These are phyloP conservation scores for Drosophila hawaiiensis DNA, from an alignment of 2,888 invertebrate species.

Conservation along the genomic window DNA sequence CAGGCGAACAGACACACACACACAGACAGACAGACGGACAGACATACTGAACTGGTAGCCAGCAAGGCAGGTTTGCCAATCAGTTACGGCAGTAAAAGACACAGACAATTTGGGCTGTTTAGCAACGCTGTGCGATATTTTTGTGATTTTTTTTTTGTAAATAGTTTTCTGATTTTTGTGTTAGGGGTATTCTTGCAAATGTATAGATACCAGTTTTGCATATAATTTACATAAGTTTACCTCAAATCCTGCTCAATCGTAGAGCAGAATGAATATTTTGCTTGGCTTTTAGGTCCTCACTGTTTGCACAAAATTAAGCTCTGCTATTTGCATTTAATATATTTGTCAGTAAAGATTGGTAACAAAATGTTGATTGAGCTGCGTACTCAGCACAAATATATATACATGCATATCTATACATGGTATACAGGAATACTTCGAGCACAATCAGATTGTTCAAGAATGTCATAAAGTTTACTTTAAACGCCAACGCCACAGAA, in stretches of 20 bases:
- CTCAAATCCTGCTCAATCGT: background rate
- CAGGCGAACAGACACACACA: constrained; percentile 9
- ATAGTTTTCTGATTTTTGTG: constrained; percentile 32
- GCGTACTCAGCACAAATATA: constrained; percentile 43
- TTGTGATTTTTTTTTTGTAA: constrained; percentile 20
- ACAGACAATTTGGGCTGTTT: constrained; percentile 66
- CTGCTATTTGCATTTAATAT: constrained; percentile 1
- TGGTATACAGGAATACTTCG: constrained; percentile 6
- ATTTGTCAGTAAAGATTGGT: background rate
- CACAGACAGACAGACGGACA: constrained; percentile 10
- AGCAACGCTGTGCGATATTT: constrained; percentile 59
- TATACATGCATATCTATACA: background rate
- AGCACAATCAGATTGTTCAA: constrained; percentile 34
- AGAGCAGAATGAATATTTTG: background rate
- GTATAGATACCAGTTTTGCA: constrained; percentile 1
- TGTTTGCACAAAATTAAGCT: background rate
- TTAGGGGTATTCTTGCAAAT: constrained; percentile 17
- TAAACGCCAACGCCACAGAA: constrained; percentile 28
- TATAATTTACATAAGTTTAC: background rate
- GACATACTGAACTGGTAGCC: constrained; percentile 32
- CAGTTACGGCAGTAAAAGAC: constrained; percentile 40
- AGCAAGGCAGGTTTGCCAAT: constrained; percentile 44
- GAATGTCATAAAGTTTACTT: constrained; percentile 17
- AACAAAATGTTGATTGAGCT: constrained; percentile 17
- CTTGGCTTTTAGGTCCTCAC: background rate